These are phyloP conservation scores for Melitaea cinxia DNA, from an alignment of 1,140 invertebrate genomes.

Conservation along the genomic window DNA sequence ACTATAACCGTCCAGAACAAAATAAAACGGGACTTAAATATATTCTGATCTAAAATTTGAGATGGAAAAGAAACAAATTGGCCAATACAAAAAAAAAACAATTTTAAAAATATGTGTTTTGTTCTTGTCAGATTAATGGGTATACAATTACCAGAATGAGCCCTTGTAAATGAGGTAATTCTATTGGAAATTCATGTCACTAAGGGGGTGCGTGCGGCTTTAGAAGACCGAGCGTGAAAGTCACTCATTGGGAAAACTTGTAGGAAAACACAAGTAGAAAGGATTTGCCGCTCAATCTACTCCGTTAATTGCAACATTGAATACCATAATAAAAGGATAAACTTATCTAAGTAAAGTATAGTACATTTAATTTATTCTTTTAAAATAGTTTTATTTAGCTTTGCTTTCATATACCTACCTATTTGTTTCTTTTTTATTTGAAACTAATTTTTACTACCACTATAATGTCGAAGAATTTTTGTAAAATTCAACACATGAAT, in stretches of 20 bases:
- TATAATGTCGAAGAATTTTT: no score
- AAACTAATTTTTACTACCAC: no score
- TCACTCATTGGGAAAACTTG: slow-evolving; percentile 64
- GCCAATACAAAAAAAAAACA: neutral
- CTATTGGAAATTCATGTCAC: slow-evolving; percentile 65
- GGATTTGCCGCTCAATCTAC: slow-evolving; percentile 55
- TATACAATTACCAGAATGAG: slow-evolving; percentile 23
- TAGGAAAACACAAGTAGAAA: slow-evolving; percentile 59
- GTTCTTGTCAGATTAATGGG: slow-evolving; percentile 19
- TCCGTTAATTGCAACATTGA: slow-evolving; percentile 43
- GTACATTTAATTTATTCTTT: no score
- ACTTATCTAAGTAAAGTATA: no score
- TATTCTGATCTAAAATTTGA: no score
- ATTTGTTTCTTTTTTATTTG: no score
- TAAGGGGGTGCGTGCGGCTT: slow-evolving; percentile 43
- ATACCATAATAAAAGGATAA: slow-evolving; percentile 1
- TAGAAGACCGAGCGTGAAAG: slow-evolving; percentile 50
- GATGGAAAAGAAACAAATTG: no score
- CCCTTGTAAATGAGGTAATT: slow-evolving; percentile 51
- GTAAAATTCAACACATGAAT: no score
- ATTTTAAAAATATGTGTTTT: slow-evolving; percentile 4
- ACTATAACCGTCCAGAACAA: no score
- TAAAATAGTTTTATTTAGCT: no score
- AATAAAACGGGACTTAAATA: no score
- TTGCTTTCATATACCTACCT: no score